Base-by-base conservation (phyloP, 2,888 invertebrate species). In the Drosophila colorata region DNA sequence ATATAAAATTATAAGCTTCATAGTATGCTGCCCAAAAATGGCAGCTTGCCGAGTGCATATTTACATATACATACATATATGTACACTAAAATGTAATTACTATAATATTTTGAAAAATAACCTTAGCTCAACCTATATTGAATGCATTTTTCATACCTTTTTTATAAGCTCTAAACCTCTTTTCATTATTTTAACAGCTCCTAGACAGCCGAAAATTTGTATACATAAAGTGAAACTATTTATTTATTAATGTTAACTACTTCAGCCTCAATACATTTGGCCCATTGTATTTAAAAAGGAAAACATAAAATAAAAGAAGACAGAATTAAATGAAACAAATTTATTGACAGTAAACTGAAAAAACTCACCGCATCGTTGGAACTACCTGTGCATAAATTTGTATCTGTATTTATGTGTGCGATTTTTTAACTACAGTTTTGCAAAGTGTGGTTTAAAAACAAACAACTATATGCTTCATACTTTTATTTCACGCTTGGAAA, bases 381-480 rank as follows among this genome's bases (percentile, higher is more conserved):
- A 6, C n/a, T 38, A 55, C 31, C 40, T 58, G 18, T 58, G 46
- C 49, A 52, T 44, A 47, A 52, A 47, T 41, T 44, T 35, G 14
- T 51, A 44, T 40, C 16, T 65, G 48, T 53, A 51, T 65, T 41
- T 51, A 51, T 59, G 40, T 59, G 56, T 48, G 51, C 16, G 40
- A 46, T 68, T 25, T 35, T 47, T 74, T 72, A 74, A 74, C 68
- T 73, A 68, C 59, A 68, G 55, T 72, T 67, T 40, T 49, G 38
- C 51, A 40, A 52, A 35, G 16, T 59, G 38, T 48, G 47, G 16
- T 41, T 25, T 28, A 18, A 31, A 37, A 69, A 59, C 60, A 48
- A 59, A 51, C 46, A 67, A 59, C 20, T 60, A 41, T 38, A 28
- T 28, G 9, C 23, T n/a, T 20, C 9, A 1, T 28, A 40, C 49